Conservation (phyloP, 2,113 vertebrate genomes). For the Megaceryle torquata region DNA sequence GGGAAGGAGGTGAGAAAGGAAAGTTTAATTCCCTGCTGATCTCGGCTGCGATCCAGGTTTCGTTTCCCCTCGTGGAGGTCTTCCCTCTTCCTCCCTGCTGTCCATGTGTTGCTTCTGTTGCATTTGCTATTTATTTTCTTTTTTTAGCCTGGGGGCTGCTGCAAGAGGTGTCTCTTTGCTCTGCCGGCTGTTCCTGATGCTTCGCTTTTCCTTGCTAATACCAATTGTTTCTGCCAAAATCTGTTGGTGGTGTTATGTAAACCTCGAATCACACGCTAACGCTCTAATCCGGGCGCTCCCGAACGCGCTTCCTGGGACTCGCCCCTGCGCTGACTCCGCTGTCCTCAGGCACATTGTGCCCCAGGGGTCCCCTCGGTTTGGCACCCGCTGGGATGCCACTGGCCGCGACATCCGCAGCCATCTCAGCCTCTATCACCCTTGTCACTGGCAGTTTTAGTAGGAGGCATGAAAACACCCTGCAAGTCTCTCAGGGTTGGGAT, state of each 20-base stretch:
- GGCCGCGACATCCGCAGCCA: background rate
- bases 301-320: background rate
- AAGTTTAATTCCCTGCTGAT: background rate
- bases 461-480: background rate
- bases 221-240: conserved; percentile 52
- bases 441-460: background rate
- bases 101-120: background rate
- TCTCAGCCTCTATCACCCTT: rapidly evolving
- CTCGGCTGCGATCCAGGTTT: background rate
- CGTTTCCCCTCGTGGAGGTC: background rate
- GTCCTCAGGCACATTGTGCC: rapidly evolving
- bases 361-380: background rate
- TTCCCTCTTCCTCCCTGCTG: background rate
- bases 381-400: background rate
- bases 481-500: background rate
- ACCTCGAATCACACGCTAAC: conserved; percentile 48
- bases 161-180: conserved; percentile 25
- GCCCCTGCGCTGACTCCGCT: background rate
- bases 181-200: conserved; percentile 23
- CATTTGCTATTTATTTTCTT: background rate
- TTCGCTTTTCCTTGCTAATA: conserved; percentile 4
- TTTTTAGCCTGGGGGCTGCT: conserved; percentile 7
- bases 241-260: conserved; percentile 42
- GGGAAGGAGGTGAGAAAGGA: background rate
- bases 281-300: background rate